Percentiles rank a stretch among this genome's conserved stretches.
Conservation (phyloP, 2,113 vertebrate genomes). For the Elanus axillaris region DNA sequence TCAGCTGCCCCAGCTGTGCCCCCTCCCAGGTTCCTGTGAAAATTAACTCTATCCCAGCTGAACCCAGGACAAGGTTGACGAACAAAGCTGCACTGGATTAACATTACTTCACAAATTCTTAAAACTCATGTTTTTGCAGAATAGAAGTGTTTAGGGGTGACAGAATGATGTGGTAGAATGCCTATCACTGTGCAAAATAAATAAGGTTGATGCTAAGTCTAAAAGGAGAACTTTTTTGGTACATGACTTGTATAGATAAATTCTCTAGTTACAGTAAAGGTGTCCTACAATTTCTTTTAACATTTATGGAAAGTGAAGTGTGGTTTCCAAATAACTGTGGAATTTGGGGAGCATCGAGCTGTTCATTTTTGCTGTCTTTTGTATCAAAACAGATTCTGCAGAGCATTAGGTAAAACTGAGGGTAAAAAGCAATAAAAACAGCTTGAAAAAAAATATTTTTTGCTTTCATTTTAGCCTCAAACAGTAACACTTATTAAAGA, state of each 20-base stretch:
- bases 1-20: too few species aligned
- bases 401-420: neutral
- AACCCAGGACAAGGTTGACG: neutral
- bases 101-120: neutral
- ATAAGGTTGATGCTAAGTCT: neutral
- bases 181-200: neutral
- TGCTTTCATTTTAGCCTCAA: neutral
- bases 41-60: too few species aligned
- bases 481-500: neutral
- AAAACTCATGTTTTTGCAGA: neutral
- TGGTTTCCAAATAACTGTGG: neutral
- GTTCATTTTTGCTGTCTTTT: neutral
- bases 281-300: neutral
- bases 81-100: neutral
- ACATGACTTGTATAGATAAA: neutral
- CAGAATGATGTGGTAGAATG: neutral
- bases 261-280: neutral
- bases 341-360: neutral
- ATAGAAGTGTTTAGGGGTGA: neutral
- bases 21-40: too few species aligned
- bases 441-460: neutral
- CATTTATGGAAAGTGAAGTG: neutral
- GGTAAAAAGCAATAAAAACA: neutral
- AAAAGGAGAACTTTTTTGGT: neutral
- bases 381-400: neutral